Evolutionary conservation across 2,797 vertebrate species (phyloP).

Genomic region (Lepus oiostolus): DNA sequence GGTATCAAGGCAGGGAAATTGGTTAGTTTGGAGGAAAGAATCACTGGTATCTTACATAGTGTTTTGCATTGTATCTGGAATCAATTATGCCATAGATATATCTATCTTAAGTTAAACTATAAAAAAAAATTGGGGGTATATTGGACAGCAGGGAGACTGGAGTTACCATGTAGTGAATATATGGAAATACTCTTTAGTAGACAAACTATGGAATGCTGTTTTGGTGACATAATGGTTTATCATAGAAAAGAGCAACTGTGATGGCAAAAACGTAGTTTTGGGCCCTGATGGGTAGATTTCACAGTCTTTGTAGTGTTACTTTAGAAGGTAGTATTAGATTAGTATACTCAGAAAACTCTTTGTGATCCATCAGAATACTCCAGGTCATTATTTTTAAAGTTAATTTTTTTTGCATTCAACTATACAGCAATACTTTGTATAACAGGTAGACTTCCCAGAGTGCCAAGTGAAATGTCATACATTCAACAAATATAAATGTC

Average conservation of each 20-base stretch:
- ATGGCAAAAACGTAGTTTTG: not conserved
- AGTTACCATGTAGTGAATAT: not conserved
- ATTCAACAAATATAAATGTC: not conserved
- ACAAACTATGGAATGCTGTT: not conserved
- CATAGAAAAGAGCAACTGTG: not conserved
- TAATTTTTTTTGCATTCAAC: not conserved
- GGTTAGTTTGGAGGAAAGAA: not conserved
- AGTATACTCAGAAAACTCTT: not conserved
- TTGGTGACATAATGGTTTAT: not conserved
- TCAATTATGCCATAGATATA: not conserved
- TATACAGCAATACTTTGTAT: not conserved
- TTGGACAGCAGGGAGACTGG: not conserved
- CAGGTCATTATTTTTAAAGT: constrained; percentile 49
- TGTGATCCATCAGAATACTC: constrained; percentile 32
- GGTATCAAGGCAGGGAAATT: not conserved
- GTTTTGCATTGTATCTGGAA: not conserved
- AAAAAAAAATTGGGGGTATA: not conserved
- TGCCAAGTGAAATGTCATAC: not conserved
- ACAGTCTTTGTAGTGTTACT: not conserved
- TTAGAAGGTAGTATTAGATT: not conserved
- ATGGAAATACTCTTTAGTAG: not conserved
- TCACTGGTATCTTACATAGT: not conserved
- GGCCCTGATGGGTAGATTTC: not conserved
- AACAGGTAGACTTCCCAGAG: not conserved
- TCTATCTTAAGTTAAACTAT: not conserved